These are phyloP conservation scores for Sycophila sp. DNA, from an alignment of 1,140 invertebrate genomes.

Conservation along the genomic window DNA sequence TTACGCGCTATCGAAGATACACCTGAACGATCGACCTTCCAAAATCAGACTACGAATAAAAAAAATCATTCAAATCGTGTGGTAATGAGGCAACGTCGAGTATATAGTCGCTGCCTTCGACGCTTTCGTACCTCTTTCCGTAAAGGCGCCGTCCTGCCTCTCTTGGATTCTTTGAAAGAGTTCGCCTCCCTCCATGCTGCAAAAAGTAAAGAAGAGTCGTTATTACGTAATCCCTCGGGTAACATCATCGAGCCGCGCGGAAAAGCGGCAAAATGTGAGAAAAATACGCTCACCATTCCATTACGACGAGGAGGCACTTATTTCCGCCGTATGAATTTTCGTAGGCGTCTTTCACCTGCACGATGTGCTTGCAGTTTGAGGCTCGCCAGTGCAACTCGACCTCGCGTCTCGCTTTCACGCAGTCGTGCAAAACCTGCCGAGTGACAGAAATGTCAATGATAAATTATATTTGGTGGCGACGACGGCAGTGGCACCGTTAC, in stretches of 20 bases:
- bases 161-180: slow-evolving; percentile 97
- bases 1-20: background rate
- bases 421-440: slow-evolving; percentile 88
- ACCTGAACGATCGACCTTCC: no score
- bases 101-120: no score
- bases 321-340: slow-evolving; percentile 92
- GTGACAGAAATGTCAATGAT: slow-evolving; percentile 16
- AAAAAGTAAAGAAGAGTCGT: slow-evolving; percentile 49
- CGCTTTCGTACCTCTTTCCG: slow-evolving; percentile 90
- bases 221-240: no score
- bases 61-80: slow-evolving; percentile 10
- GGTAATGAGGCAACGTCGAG: no score
- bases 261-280: no score
- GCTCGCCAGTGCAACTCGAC: slow-evolving; percentile 96
- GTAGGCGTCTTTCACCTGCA: slow-evolving; percentile 91
- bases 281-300: slow-evolving; percentile 97
- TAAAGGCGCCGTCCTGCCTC: slow-evolving; percentile 91
- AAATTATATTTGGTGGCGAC: no score
- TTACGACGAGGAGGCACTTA: slow-evolving; percentile 93
- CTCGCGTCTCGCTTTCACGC: slow-evolving; percentile 90
- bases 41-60: no score
- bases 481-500: no score
- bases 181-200: slow-evolving; percentile 95
- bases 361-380: slow-evolving; percentile 90
- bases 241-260: no score